These are phyloP conservation scores for Jacana jacana DNA, from an alignment of 2,113 vertebrate species.

Conservation along the genomic window DNA sequence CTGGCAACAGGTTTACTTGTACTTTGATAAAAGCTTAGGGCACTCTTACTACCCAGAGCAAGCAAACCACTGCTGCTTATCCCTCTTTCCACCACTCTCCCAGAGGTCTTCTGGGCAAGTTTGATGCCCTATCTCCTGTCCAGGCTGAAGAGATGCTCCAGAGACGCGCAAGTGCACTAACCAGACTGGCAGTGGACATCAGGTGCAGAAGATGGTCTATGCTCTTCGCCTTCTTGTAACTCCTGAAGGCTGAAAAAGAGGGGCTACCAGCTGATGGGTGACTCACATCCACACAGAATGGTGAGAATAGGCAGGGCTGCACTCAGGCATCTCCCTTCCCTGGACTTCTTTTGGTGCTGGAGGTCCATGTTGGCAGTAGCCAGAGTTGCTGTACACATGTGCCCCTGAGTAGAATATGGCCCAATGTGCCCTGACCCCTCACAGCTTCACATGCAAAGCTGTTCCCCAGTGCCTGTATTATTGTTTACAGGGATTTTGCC, in stretches of 20 bases:
- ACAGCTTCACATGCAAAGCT: fast-evolving
- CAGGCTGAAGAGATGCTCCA: not conserved
- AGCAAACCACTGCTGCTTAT: not conserved
- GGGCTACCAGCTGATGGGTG: fast-evolving
- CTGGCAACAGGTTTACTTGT: not conserved
- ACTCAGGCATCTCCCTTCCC: not conserved
- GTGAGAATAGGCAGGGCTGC: not conserved
- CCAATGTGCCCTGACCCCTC: not conserved
- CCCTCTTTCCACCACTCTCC: not conserved
- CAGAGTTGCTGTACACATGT: fast-evolving
- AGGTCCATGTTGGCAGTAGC: fast-evolving
- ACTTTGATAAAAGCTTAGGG: not conserved
- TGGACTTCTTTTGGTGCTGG: not conserved
- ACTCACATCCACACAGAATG: fast-evolving
- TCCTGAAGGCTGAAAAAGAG: not conserved
- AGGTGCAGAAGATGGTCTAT: fast-evolving
- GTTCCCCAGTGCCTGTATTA: fast-evolving
- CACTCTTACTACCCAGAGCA: fast-evolving
- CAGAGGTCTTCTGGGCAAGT: too few relatives aligned
- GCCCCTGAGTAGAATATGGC: fast-evolving
- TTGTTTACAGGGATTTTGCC: not conserved
- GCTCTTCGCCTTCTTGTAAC: not conserved
- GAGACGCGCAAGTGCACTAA: not conserved
- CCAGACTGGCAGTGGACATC: not conserved
- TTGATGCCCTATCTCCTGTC: not conserved